phyloP scores from a whole-genome alignment of 2,888 invertebrate genomes.

The Polymixis lichenea region DNA sequence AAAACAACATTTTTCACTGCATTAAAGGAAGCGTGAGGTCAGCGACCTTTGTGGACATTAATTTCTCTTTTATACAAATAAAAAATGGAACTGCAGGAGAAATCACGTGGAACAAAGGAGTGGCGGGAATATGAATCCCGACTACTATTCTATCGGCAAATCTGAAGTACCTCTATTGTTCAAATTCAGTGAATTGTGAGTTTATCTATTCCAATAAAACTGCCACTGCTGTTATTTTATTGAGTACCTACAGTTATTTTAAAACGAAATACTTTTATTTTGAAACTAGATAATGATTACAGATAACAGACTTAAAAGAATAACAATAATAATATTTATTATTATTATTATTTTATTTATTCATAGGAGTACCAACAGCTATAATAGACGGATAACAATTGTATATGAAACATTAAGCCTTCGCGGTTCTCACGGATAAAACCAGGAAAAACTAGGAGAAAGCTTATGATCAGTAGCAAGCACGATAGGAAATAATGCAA shows the following conservation, averaged over 20 bases:
- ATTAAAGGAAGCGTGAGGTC: neutral
- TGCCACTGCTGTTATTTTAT: slow-evolving; percentile 18
- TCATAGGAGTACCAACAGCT: too few species aligned
- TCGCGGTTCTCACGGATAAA: too few species aligned
- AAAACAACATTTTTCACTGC: neutral
- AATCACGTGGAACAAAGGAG: slow-evolving; percentile 17
- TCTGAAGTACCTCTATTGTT: slow-evolving; percentile 37
- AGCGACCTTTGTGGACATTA: neutral
- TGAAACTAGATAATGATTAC: too few species aligned
- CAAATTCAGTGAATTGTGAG: slow-evolving; percentile 13
- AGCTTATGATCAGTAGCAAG: too few species aligned
- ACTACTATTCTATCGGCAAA: slow-evolving; percentile 21
- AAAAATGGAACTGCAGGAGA: neutral
- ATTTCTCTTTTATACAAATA: neutral
- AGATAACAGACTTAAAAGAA: too few species aligned
- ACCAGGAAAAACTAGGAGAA: too few species aligned
- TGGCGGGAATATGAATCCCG: neutral
- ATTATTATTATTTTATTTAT: too few species aligned
- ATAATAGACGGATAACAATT: too few species aligned
- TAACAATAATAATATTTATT: too few species aligned
- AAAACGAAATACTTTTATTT: neutral
- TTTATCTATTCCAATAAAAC: slow-evolving; percentile 25
- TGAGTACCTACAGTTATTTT: neutral
- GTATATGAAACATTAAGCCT: too few species aligned
- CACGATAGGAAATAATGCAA: too few species aligned